These are phyloP conservation scores for Platycnemis pennipes DNA, from an alignment of 2,888 invertebrate genomes.

Conservation along the genomic window DNA sequence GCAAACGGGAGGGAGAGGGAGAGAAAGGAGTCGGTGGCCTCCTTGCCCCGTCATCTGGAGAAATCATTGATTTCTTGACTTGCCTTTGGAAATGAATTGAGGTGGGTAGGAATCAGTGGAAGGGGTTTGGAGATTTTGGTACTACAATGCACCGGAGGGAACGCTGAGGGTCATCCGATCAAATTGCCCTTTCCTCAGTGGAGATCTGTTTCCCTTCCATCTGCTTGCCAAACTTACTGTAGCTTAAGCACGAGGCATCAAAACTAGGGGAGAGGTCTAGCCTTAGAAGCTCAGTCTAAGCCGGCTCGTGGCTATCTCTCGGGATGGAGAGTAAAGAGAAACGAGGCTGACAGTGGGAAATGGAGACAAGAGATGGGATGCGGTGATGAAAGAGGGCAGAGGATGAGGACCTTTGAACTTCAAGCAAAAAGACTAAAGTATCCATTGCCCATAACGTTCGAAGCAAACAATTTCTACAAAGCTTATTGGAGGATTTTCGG, in stretches of 20 bases:
- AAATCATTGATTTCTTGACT: slow-evolving; percentile 57
- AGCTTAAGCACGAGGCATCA: not conserved
- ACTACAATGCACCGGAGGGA: not conserved
- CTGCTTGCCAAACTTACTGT: not conserved
- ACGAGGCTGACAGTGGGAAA: too few relatives aligned
- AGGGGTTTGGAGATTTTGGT: not conserved
- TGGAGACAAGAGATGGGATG: not conserved
- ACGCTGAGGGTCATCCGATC: slow-evolving; percentile 20
- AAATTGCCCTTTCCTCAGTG: not conserved
- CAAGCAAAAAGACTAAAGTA: not conserved
- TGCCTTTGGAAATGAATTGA: slow-evolving; percentile 42
- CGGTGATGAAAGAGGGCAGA: not conserved
- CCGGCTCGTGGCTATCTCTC: not conserved
- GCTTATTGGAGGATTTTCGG: slow-evolving; percentile 26
- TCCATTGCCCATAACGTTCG: not conserved
- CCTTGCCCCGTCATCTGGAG: slow-evolving; percentile 59
- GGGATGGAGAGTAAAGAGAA: not conserved
- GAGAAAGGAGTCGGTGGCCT: not conserved
- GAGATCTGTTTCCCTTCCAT: not conserved
- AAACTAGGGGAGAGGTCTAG: not conserved
- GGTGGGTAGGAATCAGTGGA: not conserved
- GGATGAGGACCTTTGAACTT: not conserved
- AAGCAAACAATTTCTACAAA: not conserved
- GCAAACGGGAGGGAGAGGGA: not conserved
- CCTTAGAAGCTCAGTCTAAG: not conserved